phyloP scores from a whole-genome alignment of 2,113 vertebrate species.

The Anas platyrhynchos region DNA sequence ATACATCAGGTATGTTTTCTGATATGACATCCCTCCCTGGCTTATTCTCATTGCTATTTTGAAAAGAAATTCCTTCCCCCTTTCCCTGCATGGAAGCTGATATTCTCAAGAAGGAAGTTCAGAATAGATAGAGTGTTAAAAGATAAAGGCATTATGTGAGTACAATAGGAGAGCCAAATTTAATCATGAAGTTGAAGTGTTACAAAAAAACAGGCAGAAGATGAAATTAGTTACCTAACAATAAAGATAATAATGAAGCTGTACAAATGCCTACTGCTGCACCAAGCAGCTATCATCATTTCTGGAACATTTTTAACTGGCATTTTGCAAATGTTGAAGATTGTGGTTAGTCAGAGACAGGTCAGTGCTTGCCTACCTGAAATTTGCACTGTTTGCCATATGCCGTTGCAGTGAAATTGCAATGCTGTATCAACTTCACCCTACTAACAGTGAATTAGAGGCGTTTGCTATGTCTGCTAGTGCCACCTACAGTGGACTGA shows the following conservation, averaged over 20 bases:
- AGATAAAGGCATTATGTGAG: background rate
- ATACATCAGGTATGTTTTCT: background rate
- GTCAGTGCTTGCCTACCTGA: background rate
- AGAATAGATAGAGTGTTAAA: background rate
- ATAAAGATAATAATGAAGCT: background rate
- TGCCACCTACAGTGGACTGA: slow-evolving; percentile 59
- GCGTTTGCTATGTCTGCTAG: background rate
- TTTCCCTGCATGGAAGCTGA: background rate
- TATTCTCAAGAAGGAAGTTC: background rate
- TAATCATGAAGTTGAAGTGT: background rate
- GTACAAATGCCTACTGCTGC: background rate
- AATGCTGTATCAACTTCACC: background rate
- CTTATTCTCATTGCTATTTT: background rate
- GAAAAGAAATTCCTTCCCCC: background rate
- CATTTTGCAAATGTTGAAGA: background rate
- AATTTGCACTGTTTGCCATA: background rate
- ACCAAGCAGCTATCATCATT: background rate
- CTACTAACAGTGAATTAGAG: background rate
- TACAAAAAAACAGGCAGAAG: background rate
- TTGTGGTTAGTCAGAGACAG: background rate
- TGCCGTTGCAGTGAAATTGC: background rate
- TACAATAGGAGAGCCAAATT: background rate
- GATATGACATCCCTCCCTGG: background rate
- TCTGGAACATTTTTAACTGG: background rate
- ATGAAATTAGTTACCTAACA: background rate